Evolutionary conservation across 2,797 vertebrate species (phyloP).

Genomic region (Spea hammondii): DNA sequence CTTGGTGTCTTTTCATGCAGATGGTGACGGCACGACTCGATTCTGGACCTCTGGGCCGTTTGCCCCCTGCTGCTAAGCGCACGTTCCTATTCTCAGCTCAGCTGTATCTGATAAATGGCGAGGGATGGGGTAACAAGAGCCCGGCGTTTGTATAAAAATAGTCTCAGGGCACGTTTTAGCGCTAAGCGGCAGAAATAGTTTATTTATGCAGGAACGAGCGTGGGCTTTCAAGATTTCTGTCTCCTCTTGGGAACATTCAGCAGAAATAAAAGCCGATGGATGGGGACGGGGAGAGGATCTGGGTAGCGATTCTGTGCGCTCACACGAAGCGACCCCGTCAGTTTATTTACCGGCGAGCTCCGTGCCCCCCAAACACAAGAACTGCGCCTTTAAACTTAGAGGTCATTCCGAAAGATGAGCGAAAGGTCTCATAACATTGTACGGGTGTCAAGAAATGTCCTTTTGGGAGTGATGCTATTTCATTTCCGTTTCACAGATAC

Average conservation of each 20-base stretch:
- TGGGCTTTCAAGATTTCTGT: neutral
- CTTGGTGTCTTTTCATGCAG: conserved; percentile 4
- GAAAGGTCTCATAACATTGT: too few relatives aligned
- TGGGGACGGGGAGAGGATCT: neutral
- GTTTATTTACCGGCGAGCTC: neutral
- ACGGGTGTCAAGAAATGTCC: too few relatives aligned
- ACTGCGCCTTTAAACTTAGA: too few relatives aligned
- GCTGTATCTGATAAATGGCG: neutral
- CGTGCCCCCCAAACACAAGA: too few relatives aligned
- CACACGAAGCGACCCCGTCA: neutral
- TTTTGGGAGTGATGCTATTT: too few relatives aligned
- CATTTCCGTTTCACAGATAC: too few relatives aligned
- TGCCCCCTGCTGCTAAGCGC: neutral
- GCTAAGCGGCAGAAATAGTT: neutral
- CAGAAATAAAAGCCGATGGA: neutral
- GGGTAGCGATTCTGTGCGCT: neutral
- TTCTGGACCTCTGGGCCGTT: neutral
- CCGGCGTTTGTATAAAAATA: neutral
- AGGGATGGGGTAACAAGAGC: neutral
- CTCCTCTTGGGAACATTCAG: neutral
- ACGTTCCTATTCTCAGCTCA: conserved; percentile 4
- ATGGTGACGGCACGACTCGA: neutral
- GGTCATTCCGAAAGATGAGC: too few relatives aligned
- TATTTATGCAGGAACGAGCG: neutral
- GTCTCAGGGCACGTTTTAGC: neutral